Evolutionary conservation across 2,113 vertebrate species (phyloP), one percentile per base, ranked within the genome.

Genomic region (Pleuronectes platessa): DNA sequence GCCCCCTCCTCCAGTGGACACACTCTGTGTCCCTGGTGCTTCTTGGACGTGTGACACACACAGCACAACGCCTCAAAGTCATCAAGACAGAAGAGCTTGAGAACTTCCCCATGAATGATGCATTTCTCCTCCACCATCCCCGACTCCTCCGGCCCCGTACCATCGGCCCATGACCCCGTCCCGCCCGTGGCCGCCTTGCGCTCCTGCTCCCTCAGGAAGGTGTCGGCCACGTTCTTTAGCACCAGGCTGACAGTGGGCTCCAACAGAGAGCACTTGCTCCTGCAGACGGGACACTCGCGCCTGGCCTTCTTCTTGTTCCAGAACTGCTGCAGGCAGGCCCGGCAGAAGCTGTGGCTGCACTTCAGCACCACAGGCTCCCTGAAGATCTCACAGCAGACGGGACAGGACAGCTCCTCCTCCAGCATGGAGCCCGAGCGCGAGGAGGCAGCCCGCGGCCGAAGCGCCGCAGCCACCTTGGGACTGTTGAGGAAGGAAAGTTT

Each of bases 261-360:
- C 0, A 87, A 90, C 83, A 92, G 82, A 2, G 93, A 93, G 69
- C 90, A 92, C 81, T 92, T 93, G 45, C 67, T 89, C 82, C 95
- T 84, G 87, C 95, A 95, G 71, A 94, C 42, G 0, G 95, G 95
- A 80, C 95, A 95, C 85, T 95, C 94, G 0, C 93, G 92, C 64
- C 88, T 76, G 56, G 90, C 64, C 47, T 90, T 86, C 74, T 92
- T 93, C 83, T 92, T 93, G 86, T 76, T 93, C 94, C 94, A 95
- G 90, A 94, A 94, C 76, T 90, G 87, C 75, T 89, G 89, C 42
- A 96, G 92, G 55, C 95, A 96, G 54, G 56, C 67, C 7, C 89
- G 85, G 81, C 95, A 96, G 92, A 96, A 95, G 79, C 94, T 95
- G 91, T 96, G 95, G 85, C 93, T 95, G 82, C 95, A 96, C 78